Evolutionary conservation across 1,140 invertebrate species (phyloP).

Genomic region (Drosophila sucinea): DNA sequence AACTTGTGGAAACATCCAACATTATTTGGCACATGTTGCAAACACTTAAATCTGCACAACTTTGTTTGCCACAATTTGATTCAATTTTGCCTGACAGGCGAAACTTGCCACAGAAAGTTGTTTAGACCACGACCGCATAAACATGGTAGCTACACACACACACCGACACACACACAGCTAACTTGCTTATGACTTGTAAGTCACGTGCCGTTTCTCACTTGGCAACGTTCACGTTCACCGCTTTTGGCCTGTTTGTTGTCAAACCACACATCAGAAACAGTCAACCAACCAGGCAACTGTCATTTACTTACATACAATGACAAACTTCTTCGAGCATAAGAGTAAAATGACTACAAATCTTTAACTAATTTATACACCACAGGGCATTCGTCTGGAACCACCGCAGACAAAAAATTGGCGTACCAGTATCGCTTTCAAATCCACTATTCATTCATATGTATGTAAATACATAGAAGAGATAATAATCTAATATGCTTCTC

Average conservation of each 20-base stretch:
- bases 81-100: conserved; percentile 66
- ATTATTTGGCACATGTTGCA: conserved; percentile 40
- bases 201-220: conserved; percentile 61
- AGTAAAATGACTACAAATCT: background rate
- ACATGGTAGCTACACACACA: conserved; percentile 1
- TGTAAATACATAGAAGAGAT: too few relatives aligned
- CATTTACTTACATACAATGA: conserved; percentile 57
- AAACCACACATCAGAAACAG: conserved; percentile 71
- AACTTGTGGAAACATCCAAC: conserved; percentile 47
- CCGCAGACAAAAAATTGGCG: background rate
- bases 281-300: conserved; percentile 31
- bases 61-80: conserved; percentile 74
- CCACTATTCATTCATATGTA: too few relatives aligned
- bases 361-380: background rate
- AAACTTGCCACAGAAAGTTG: conserved; percentile 60
- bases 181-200: conserved; percentile 73
- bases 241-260: conserved; percentile 45
- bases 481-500: too few relatives aligned
- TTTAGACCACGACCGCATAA: conserved; percentile 43
- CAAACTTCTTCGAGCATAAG: conserved; percentile 37
- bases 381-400: background rate
- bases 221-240: background rate
- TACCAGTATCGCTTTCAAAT: too few relatives aligned
- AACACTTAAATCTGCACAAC: conserved; percentile 73
- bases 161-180: conserved; percentile 27